Base-by-base conservation (phyloP, 2,888 invertebrate species). In the Torymus tubicola region DNA sequence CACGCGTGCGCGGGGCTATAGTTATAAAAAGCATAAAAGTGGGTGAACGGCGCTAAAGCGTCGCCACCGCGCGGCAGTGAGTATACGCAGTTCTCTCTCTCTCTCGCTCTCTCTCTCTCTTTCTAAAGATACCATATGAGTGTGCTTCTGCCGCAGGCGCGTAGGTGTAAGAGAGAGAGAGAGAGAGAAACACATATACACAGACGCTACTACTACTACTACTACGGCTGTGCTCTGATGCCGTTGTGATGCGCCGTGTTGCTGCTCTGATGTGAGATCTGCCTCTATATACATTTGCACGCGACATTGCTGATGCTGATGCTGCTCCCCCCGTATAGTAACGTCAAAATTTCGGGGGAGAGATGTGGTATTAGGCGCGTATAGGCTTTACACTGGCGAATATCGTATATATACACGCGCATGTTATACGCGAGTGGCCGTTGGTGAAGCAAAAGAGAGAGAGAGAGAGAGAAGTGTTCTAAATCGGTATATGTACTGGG, bases 21-120 rank as follows among this genome's bases (percentile, higher is more conserved):
- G 64, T 53, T 73, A 67, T 65, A 69, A 69, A 76, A 53, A 53
- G 69, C 55, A 61, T 69, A 53, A 76, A 69, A 76, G 69, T 76
- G 55, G 57, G 74, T 74, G 74, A 74, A 42, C 65, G 57, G 31
- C 63, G 42, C 60, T 18, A 16, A 14, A 53, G 53, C 13, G 21
- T 55, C 55, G 63, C 52, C 31, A 42, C 31, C n/a, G 12, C 31
- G 57, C 31, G 42, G n/a, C 50, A 52, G 50, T 50, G 8, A 13
- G 14, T 21, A 21, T 21, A 21, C 21, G 21, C 21, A 21, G 2
- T 21, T 21, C 21, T 21, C 21, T 64, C 57, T 21, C 21, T 21
- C n/a, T n/a, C n/a, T n/a, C n/a, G n/a, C n/a, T n/a, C n/a, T n/a
- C n/a, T n/a, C 31, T 31, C 31, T 24, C 24, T 31, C 4, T 8